Percentiles rank a stretch among this genome's conserved stretches.
phyloP scores from a whole-genome alignment of 2,113 vertebrate genomes.

The Calidris pygmaea region DNA sequence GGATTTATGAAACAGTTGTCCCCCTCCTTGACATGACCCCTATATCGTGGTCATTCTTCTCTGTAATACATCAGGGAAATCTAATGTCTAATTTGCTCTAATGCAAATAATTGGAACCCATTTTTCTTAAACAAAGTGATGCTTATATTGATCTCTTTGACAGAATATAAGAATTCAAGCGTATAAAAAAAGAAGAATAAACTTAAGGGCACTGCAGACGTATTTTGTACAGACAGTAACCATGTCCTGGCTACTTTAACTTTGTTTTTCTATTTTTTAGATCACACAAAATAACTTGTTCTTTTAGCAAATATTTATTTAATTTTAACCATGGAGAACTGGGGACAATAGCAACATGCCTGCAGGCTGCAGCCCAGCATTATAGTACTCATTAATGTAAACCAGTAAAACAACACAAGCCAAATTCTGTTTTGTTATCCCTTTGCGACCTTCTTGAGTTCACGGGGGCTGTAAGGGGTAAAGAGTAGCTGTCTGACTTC shows the following conservation, averaged over 20 bases:
- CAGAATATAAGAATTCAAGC: neutral
- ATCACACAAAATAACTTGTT: neutral
- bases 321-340: neutral
- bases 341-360: neutral
- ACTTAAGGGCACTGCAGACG: neutral
- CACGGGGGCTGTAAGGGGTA: neutral
- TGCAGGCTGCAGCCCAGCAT: neutral
- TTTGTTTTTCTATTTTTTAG: neutral
- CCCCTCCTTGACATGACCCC: neutral
- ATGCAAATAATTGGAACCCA: neutral
- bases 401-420: neutral
- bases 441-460: constrained; percentile 4
- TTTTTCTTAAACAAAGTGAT: neutral
- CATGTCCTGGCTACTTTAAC: neutral
- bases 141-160: neutral
- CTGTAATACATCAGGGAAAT: neutral
- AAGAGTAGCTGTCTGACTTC: constrained; percentile 7
- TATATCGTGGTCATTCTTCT: neutral
- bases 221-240: neutral
- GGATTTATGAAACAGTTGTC: neutral
- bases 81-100: neutral
- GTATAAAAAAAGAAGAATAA: neutral
- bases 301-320: neutral
- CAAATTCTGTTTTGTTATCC: neutral
- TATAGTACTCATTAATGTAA: neutral